phyloP scores from a whole-genome alignment of 2,888 invertebrate species.

The Patella pellucida region DNA sequence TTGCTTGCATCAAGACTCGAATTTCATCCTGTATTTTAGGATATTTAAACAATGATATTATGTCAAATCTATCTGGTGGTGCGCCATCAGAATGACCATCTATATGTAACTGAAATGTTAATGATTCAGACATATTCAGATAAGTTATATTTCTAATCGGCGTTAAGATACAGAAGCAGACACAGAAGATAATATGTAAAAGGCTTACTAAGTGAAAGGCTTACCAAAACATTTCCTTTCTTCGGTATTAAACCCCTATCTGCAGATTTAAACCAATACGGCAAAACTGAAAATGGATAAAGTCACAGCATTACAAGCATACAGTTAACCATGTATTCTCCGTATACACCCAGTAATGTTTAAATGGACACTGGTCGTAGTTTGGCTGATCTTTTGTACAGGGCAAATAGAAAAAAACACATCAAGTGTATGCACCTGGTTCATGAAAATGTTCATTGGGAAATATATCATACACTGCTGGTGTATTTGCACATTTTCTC shows the following conservation, averaged over 20 bases:
- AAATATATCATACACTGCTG: too few relatives aligned
- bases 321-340: too few relatives aligned
- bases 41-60: slow-evolving; percentile 49
- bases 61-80: slow-evolving; percentile 40
- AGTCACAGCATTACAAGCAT: neutral
- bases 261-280: slow-evolving; percentile 62
- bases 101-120: slow-evolving; percentile 56
- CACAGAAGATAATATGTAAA: too few relatives aligned
- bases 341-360: too few relatives aligned
- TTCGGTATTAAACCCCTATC: slow-evolving; percentile 46
- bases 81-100: slow-evolving; percentile 61
- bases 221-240: slow-evolving; percentile 56
- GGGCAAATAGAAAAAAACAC: too few relatives aligned
- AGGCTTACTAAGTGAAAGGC: slow-evolving; percentile 18
- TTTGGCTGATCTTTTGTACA: too few relatives aligned
- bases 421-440: too few relatives aligned
- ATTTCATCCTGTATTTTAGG: slow-evolving; percentile 46
- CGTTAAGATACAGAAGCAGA: too few relatives aligned
- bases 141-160: too few relatives aligned
- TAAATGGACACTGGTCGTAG: too few relatives aligned
- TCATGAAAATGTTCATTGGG: too few relatives aligned
- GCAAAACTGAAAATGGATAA: slow-evolving; percentile 52
- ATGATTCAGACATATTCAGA: neutral
- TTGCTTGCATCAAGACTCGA: slow-evolving; percentile 56
- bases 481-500: too few relatives aligned